A percentile compares a stretch with the other conserved stretches of the same genome.
Evolutionary conservation across 2,888 invertebrate species (phyloP).

Genomic region (Alcis repandata): DNA sequence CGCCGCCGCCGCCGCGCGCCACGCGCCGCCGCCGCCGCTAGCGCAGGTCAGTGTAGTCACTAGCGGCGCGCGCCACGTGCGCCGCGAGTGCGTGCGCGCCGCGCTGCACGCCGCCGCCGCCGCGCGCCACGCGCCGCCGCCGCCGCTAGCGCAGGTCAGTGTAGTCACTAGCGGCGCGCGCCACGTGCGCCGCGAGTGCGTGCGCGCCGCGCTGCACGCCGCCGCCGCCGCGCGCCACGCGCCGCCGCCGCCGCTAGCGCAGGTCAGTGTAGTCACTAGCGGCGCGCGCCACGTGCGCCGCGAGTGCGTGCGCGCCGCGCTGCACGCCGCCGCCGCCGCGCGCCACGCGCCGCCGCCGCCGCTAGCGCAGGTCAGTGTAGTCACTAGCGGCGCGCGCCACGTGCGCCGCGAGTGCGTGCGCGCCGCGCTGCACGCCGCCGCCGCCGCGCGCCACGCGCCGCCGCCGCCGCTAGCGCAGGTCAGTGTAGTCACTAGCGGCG

Average conservation of each 20-base stretch:
- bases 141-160: neutral
- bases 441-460: neutral
- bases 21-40: neutral
- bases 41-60: neutral
- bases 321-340: neutral
- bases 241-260: neutral
- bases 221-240: neutral
- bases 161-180: too few species aligned
- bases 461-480: neutral
- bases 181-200: neutral
- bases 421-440: neutral
- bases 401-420: neutral
- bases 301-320: neutral
- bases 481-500: too few species aligned
- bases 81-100: neutral
- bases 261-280: too few species aligned
- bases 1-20: neutral
- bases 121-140: neutral
- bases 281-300: too few species aligned
- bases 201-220: neutral
- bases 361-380: neutral
- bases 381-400: too few species aligned
- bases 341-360: neutral
- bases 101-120: neutral
- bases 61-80: too few species aligned